These are phyloP conservation scores for Lasioglossum calceatum DNA, from an alignment of 2,888 invertebrate genomes.

Conservation along the genomic window DNA sequence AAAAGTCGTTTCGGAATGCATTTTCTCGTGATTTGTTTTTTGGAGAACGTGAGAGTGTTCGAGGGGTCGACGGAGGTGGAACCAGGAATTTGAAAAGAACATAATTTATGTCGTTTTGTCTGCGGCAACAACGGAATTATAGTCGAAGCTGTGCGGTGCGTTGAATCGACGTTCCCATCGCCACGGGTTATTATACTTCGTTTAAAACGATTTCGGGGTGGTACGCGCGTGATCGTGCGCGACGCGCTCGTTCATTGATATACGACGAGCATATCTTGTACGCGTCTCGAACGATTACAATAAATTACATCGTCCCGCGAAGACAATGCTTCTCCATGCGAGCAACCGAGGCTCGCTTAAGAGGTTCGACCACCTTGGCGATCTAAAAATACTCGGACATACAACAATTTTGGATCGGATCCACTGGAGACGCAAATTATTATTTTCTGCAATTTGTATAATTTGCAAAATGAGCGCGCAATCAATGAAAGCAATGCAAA, in stretches of 20 bases:
- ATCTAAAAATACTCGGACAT: slow-evolving; percentile 4
- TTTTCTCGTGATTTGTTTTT: not conserved
- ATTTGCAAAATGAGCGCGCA: not conserved
- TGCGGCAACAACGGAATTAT: slow-evolving; percentile 3
- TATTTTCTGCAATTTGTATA: too few relatives aligned
- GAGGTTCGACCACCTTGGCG: slow-evolving; percentile 27
- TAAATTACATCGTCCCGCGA: slow-evolving; percentile 69
- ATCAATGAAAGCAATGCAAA: not conserved
- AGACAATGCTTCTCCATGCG: slow-evolving; percentile 65
- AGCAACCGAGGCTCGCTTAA: slow-evolving; percentile 8
- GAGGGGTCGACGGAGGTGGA: not conserved
- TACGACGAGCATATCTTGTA: slow-evolving; percentile 37
- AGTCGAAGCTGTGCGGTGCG: not conserved
- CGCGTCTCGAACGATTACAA: slow-evolving; percentile 64
- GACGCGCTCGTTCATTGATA: slow-evolving; percentile 63
- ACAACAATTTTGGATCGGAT: not conserved
- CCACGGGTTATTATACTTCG: slow-evolving; percentile 37
- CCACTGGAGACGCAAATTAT: not conserved
- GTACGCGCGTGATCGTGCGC: slow-evolving; percentile 24
- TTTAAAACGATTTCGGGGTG: slow-evolving; percentile 56
- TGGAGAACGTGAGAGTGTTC: not conserved
- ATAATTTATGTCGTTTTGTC: slow-evolving; percentile 2
- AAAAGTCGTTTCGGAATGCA: not conserved
- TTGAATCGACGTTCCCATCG: slow-evolving; percentile 6
- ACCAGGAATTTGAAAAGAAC: not conserved